phyloP scores from a whole-genome alignment of 2,888 invertebrate species.

The Scelioninae gen. 1 region DNA sequence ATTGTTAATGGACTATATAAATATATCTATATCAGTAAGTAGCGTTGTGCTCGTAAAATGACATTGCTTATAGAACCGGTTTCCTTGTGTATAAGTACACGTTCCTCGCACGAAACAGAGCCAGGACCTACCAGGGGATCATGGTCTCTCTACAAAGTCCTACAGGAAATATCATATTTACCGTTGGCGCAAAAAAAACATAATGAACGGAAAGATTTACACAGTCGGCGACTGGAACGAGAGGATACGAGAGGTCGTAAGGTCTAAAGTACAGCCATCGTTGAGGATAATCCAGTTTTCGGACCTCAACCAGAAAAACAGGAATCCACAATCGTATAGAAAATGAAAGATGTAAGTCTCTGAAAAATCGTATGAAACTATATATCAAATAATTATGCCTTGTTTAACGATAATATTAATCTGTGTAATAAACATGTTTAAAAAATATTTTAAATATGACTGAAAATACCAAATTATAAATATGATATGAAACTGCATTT shows the following conservation, averaged over 20 bases:
- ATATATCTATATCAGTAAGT: too few species aligned
- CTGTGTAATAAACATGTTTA: too few species aligned
- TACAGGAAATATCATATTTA: slow-evolving; percentile 59
- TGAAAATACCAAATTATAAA: too few species aligned
- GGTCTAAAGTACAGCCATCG: slow-evolving; percentile 73
- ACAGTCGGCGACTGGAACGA: slow-evolving; percentile 70
- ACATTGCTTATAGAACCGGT: slow-evolving; percentile 70
- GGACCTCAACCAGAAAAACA: slow-evolving; percentile 80
- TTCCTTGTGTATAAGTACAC: slow-evolving; percentile 68
- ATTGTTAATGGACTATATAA: too few species aligned
- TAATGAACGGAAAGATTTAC: slow-evolving; percentile 48
- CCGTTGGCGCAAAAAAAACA: slow-evolving; percentile 61
- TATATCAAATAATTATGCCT: too few species aligned
- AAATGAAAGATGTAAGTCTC: slow-evolving; percentile 54
- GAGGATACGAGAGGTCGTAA: slow-evolving; percentile 68
- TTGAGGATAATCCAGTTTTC: slow-evolving; percentile 81
- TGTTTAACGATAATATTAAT: too few species aligned
- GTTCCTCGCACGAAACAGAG: slow-evolving; percentile 78
- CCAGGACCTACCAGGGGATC: slow-evolving; percentile 80
- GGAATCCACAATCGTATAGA: slow-evolving; percentile 75
- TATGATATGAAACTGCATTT: too few species aligned
- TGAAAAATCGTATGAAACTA: slow-evolving; percentile 3
- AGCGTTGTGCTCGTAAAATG: slow-evolving; percentile 32
- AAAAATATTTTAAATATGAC: too few species aligned
- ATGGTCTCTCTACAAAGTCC: slow-evolving; percentile 66